Conservation (phyloP, 2,113 vertebrate species). For the Hemiscyllium ocellatum region DNA sequence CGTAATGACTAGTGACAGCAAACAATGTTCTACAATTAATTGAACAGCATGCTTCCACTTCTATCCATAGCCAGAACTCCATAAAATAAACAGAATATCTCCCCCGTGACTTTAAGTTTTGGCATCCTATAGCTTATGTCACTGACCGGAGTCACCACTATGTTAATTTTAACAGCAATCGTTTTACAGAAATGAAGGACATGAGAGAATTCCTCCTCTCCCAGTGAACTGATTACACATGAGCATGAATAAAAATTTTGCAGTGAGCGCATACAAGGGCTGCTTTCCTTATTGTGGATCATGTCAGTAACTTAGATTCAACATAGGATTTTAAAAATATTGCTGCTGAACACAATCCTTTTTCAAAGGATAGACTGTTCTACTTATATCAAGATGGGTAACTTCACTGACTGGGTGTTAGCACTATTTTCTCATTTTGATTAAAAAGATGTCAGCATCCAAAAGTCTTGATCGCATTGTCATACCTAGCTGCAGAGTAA, state of each 20-base stretch:
- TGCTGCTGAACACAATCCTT: not conserved
- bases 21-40: constrained; percentile 22
- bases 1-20: not conserved
- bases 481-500: not conserved
- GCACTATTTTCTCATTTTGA: not conserved
- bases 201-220: not conserved
- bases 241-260: not conserved
- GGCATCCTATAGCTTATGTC: not conserved
- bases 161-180: not conserved
- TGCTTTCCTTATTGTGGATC: not conserved
- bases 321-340: not conserved
- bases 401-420: not conserved
- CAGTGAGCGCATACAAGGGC: not conserved
- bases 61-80: not conserved
- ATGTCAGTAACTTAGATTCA: not conserved
- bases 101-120: not conserved
- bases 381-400: not conserved
- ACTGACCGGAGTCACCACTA: not conserved
- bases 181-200: not conserved
- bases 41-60: not conserved
- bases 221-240: not conserved
- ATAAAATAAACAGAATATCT: constrained; percentile 23
- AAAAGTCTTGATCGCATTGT: not conserved
- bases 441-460: not conserved
- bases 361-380: not conserved